A percentile compares a stretch with the other conserved stretches of the same genome.
Evolutionary conservation across 2,797 vertebrate species (phyloP).

Genomic region (Chaetophractus vellerosus): DNA sequence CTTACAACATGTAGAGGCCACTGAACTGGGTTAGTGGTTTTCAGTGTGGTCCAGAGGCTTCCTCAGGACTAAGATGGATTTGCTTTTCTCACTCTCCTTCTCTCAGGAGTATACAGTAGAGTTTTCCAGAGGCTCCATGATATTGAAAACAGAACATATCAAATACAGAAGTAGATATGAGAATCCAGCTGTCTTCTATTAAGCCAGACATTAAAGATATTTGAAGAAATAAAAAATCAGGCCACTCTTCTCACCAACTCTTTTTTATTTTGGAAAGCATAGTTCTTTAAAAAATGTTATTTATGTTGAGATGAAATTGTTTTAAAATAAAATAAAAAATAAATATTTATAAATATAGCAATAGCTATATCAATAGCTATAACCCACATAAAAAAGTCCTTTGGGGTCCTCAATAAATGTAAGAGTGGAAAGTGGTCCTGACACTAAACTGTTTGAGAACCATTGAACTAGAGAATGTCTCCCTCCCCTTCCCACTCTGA

Average conservation of each 20-base stretch:
- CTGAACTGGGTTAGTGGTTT: not conserved
- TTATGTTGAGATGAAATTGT: not conserved
- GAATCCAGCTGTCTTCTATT: conserved; percentile 59
- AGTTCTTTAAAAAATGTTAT: not conserved
- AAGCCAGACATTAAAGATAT: not conserved
- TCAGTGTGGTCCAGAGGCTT: not conserved
- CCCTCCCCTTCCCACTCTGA: not conserved
- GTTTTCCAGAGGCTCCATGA: not conserved
- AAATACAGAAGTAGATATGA: not conserved
- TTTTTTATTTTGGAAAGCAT: conserved; percentile 31
- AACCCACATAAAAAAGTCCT: not conserved
- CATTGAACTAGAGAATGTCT: not conserved
- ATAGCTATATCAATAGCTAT: not conserved
- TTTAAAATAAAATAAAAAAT: not conserved
- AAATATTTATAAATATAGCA: not conserved
- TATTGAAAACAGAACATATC: not conserved
- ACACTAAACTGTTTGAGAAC: not conserved
- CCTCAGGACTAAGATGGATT: not conserved
- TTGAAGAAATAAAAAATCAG: not conserved
- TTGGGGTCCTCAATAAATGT: not conserved
- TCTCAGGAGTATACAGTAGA: not conserved
- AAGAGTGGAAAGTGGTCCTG: not conserved
- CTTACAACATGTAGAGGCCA: not conserved
- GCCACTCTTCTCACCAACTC: conserved; percentile 18
- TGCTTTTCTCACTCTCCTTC: not conserved